Conservation (phyloP, 2,113 vertebrate species). For the Coptodon bakossiorum region DNA sequence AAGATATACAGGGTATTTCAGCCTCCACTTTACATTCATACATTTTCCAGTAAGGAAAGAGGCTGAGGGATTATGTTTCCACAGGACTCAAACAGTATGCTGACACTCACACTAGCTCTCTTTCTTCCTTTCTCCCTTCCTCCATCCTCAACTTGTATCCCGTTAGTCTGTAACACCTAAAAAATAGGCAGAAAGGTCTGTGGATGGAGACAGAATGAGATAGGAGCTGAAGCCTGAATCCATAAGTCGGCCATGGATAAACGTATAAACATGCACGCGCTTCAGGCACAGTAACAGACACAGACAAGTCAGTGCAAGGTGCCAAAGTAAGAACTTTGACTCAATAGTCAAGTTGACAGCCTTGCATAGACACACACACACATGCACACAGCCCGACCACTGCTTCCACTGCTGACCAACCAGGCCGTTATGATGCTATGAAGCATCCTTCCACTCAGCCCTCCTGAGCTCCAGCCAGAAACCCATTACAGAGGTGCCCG, state of each 20-base stretch:
- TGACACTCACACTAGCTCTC: not conserved
- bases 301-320: not conserved
- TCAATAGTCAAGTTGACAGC: not conserved
- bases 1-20: not conserved
- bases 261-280: constrained; percentile 8
- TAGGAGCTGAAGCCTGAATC: constrained; percentile 23
- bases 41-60: constrained; percentile 2
- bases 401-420: not conserved
- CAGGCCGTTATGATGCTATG: constrained; percentile 30
- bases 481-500: constrained; percentile 12
- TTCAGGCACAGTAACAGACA: not conserved
- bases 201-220: constrained; percentile 24
- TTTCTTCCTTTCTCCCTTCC: not conserved
- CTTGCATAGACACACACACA: not conserved
- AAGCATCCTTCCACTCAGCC: not conserved
- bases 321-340: constrained; percentile 1
- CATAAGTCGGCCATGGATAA: constrained; percentile 32
- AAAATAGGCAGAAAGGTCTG: constrained; percentile 21
- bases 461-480: constrained; percentile 14
- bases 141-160: constrained; percentile 5
- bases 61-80: not conserved
- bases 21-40: not conserved
- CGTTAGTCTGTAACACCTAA: constrained; percentile 14
- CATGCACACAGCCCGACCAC: not conserved
- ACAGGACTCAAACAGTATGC: not conserved